phyloP scores from a whole-genome alignment of 1,140 invertebrate species.

The Liolophura sinensis region DNA sequence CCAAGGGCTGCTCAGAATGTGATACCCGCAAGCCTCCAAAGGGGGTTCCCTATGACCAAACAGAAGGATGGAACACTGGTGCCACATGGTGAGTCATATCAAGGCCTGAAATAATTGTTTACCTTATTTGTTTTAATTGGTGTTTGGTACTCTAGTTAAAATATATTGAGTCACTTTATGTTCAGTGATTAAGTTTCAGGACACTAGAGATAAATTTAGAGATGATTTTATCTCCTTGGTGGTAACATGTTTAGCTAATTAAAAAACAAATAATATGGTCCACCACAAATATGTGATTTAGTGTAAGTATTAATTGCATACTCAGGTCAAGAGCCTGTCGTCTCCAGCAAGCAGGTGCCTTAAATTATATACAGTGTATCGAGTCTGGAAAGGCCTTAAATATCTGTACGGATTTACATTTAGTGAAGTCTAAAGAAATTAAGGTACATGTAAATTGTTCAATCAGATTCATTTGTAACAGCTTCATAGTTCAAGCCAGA shows the following conservation, averaged over 20 bases:
- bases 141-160: neutral
- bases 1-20: conserved; percentile 20
- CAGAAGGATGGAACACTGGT: conserved; percentile 29
- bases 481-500: neutral
- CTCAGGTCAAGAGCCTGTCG: too few relatives aligned
- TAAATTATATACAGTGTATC: too few relatives aligned
- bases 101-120: neutral
- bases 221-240: too few relatives aligned
- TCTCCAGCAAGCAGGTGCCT: too few relatives aligned
- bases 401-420: too few relatives aligned
- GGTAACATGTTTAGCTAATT: too few relatives aligned
- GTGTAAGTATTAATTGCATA: too few relatives aligned
- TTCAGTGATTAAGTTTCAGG: neutral
- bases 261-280: too few relatives aligned
- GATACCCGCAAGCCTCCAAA: conserved; percentile 17
- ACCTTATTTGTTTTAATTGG: neutral
- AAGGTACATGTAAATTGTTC: neutral
- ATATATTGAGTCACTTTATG: neutral
- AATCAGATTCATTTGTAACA: neutral
- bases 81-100: conserved; percentile 26
- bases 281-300: too few relatives aligned
- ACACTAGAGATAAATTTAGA: neutral
- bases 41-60: conserved; percentile 19
- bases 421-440: too few relatives aligned
- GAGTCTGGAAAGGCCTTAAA: too few relatives aligned